These are phyloP conservation scores for Nibea coibor DNA, from an alignment of 2,113 vertebrate genomes.

Conservation along the genomic window DNA sequence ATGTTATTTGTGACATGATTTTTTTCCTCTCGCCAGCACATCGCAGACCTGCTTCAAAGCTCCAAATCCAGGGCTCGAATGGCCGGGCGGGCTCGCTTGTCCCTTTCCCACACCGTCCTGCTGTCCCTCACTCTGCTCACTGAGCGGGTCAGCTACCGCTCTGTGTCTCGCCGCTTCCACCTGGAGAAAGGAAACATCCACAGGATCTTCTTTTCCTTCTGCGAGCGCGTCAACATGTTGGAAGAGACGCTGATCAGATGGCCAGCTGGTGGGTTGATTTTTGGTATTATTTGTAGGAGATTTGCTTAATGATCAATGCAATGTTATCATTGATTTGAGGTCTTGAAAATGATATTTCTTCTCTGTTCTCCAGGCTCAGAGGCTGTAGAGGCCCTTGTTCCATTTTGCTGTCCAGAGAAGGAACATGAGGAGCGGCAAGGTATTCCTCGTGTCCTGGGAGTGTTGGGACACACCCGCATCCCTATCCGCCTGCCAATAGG, in stretches of 20 bases:
- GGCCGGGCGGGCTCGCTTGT: conserved; percentile 79
- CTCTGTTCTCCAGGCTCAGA: conserved; percentile 58
- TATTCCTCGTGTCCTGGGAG: conserved; percentile 75
- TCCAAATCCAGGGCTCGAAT: conserved; percentile 71
- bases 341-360: neutral
- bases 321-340: neutral
- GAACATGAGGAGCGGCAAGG: conserved; percentile 24
- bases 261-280: conserved; percentile 72
- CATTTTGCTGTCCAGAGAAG: conserved; percentile 54
- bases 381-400: conserved; percentile 54
- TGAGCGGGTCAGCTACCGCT: conserved; percentile 80
- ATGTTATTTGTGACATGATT: neutral
- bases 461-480: conserved; percentile 80
- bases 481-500: conserved; percentile 75
- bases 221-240: conserved; percentile 76
- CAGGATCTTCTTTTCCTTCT: conserved; percentile 83
- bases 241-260: conserved; percentile 71
- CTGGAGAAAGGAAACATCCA: conserved; percentile 85
- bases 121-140: conserved; percentile 83
- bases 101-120: conserved; percentile 78
- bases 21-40: conserved; percentile 60
- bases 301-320: neutral
- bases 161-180: conserved; percentile 77
- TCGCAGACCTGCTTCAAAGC: conserved; percentile 78
- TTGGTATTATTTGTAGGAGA: neutral